Conservation (phyloP, 2,113 vertebrate genomes). For the Tyrannus savana region DNA sequence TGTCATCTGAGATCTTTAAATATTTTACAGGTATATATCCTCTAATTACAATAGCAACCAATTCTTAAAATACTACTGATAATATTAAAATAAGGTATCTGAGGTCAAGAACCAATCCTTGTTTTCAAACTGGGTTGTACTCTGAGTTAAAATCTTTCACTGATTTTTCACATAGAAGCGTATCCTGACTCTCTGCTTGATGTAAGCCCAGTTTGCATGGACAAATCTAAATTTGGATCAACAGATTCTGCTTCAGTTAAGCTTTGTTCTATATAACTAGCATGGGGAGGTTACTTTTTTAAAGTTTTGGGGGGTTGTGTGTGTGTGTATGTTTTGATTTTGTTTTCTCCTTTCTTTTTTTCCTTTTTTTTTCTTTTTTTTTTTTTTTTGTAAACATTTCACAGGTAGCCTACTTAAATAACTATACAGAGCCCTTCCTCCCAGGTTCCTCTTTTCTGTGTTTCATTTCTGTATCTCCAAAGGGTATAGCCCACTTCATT, state of each 20-base stretch:
- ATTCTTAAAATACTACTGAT: not conserved
- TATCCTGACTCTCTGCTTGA: not conserved
- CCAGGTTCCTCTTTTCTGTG: not conserved
- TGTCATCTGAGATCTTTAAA: not conserved
- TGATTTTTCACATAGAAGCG: not conserved
- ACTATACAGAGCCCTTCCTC: accelerated
- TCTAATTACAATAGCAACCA: not conserved
- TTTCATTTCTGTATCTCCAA: not conserved
- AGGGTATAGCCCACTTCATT: not conserved
- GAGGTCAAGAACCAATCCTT: not conserved
- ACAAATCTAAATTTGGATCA: not conserved
- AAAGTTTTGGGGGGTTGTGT: not conserved
- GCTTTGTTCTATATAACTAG: not conserved
- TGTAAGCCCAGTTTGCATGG: not conserved
- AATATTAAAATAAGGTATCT: not conserved
- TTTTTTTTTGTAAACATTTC: not conserved
- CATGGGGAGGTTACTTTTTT: accelerated
- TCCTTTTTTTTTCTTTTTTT: not conserved
- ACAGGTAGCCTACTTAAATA: not conserved
- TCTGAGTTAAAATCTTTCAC: not conserved
- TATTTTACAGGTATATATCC: not conserved
- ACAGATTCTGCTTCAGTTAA: not conserved
- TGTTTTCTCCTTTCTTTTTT: too few relatives aligned
- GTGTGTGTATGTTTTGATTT: not conserved
- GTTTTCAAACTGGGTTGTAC: not conserved